Conservation (phyloP, 2,113 vertebrate genomes). For the Cisticola juncidis region DNA sequence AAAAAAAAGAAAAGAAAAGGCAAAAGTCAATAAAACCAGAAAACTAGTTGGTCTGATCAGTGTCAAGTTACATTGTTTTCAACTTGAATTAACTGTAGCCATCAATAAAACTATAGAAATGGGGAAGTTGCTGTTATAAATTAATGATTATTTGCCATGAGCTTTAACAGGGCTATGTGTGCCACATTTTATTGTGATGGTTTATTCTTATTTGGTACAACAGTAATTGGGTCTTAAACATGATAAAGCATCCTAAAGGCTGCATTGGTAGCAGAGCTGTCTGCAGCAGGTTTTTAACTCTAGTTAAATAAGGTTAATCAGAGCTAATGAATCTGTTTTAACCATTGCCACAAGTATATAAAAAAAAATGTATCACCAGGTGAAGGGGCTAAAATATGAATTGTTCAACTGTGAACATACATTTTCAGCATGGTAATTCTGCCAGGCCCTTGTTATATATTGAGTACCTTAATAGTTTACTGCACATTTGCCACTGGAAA, state of each 20-base stretch:
- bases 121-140: slow-evolving; percentile 70
- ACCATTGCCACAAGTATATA: slow-evolving; percentile 68
- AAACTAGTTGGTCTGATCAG: slow-evolving; percentile 55
- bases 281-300: slow-evolving; percentile 78
- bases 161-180: slow-evolving; percentile 65
- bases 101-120: slow-evolving; percentile 72
- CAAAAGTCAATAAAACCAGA: slow-evolving; percentile 57
- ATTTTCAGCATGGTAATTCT: slow-evolving; percentile 55
- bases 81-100: slow-evolving; percentile 70
- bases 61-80: slow-evolving; percentile 65
- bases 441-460: not conserved
- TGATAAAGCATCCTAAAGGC: slow-evolving; percentile 80
- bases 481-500: not conserved
- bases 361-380: slow-evolving; percentile 65
- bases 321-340: slow-evolving; percentile 83
- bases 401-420: slow-evolving; percentile 49
- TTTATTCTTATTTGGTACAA: slow-evolving; percentile 79
- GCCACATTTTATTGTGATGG: slow-evolving; percentile 78
- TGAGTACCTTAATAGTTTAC: not conserved
- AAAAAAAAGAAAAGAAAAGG: not conserved
- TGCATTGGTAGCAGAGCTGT: slow-evolving; percentile 66
- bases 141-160: slow-evolving; percentile 77
- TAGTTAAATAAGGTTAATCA: slow-evolving; percentile 83
- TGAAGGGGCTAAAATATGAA: slow-evolving; percentile 60
- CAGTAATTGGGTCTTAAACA: slow-evolving; percentile 86